A percentile compares a stretch with the other conserved stretches of the same genome.
Conservation (phyloP, 2,797 vertebrate genomes). For the Phrynocephalus forsythii region DNA sequence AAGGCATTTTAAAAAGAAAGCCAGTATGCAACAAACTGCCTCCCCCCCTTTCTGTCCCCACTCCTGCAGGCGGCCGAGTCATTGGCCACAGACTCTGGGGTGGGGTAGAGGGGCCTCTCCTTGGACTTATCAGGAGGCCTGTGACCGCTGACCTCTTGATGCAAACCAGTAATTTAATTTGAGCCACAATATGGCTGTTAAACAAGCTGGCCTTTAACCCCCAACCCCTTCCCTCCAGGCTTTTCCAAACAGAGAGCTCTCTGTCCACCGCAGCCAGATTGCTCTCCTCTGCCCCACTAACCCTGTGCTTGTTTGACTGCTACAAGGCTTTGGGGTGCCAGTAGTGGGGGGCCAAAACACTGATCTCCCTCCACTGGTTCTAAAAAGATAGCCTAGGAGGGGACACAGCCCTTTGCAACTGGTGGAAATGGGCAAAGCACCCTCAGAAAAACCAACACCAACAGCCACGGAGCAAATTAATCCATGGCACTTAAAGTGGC, state of each 20-base stretch:
- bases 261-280: not conserved
- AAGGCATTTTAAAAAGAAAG: not conserved
- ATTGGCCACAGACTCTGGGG: not conserved
- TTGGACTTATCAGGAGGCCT: not conserved
- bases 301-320: no score
- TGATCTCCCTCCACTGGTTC: not conserved
- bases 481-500: no score
- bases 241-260: not conserved
- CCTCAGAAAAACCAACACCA: no score
- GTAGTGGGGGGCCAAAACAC: not conserved
- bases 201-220: conserved; percentile 21
- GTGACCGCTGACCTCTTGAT: not conserved
- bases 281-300: no score
- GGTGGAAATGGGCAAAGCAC: no score
- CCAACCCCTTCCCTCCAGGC: fast-evolving
- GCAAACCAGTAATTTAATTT: not conserved
- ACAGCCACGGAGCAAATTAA: no score
- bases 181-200: not conserved
- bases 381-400: not conserved
- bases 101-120: not conserved
- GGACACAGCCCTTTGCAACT: not conserved
- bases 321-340: not conserved
- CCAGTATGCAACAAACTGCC: not conserved
- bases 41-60: fast-evolving
- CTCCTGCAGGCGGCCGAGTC: not conserved